Percentiles rank a stretch among this genome's conserved stretches.
phyloP scores from a whole-genome alignment of 2,888 invertebrate species.

The Drosophila stalkeri region DNA sequence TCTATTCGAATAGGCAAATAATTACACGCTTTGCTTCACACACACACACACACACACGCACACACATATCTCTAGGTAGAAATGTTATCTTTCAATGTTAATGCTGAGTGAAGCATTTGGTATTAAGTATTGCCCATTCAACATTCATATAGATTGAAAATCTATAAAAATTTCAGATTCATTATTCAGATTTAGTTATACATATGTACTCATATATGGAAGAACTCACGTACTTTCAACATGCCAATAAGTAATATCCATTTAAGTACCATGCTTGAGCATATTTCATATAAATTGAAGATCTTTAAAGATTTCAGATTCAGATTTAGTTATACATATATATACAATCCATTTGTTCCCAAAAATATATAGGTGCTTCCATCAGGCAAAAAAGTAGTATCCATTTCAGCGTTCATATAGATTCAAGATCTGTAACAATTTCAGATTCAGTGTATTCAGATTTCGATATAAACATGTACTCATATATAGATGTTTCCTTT shows the following conservation, averaged over 20 bases:
- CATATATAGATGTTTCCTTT: too few species aligned
- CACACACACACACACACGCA: not conserved
- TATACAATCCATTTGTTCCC: too few species aligned
- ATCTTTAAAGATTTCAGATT: not conserved
- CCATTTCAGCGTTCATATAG: too few species aligned
- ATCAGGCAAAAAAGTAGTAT: not conserved
- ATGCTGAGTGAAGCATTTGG: not conserved
- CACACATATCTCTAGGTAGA: conserved; percentile 2
- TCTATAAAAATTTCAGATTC: not conserved
- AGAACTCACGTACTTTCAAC: not conserved
- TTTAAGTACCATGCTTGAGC: not conserved
- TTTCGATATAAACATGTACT: not conserved
- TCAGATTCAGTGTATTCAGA: not conserved
- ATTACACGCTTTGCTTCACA: conserved; percentile 3
- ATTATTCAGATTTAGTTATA: not conserved
- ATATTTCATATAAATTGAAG: not conserved
- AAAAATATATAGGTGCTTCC: not conserved
- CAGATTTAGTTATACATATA: not conserved
- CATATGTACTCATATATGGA: not conserved
- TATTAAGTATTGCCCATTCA: not conserved
- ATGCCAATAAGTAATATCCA: not conserved
- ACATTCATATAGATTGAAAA: not conserved
- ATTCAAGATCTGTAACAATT: not conserved
- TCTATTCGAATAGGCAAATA: not conserved
- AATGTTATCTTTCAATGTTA: not conserved